A percentile compares a stretch with the other conserved stretches of the same genome.
Evolutionary conservation across 2,888 invertebrate species (phyloP).

Genomic region (Anorthoa munda): DNA sequence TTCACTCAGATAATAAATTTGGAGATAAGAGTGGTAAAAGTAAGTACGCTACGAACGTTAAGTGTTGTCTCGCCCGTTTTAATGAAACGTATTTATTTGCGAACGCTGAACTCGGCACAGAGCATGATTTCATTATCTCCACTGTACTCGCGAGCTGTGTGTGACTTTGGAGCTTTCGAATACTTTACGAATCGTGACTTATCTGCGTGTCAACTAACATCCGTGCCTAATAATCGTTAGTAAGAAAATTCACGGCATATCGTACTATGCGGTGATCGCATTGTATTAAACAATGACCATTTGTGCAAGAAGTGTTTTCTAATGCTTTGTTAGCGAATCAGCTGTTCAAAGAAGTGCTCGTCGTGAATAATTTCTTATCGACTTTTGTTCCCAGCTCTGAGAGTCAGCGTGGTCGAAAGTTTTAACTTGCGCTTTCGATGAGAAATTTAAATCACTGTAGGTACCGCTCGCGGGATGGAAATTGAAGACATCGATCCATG

Average conservation of each 20-base stretch:
- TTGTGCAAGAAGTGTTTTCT: constrained; percentile 66
- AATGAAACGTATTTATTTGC: constrained; percentile 62
- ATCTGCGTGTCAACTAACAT: constrained; percentile 60
- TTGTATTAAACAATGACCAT: constrained; percentile 71
- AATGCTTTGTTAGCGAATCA: constrained; percentile 67
- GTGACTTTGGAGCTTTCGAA: constrained; percentile 63
- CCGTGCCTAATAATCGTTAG: constrained; percentile 58
- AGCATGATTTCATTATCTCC: constrained; percentile 63
- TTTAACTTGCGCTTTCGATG: constrained; percentile 73
- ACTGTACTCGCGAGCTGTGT: constrained; percentile 6
- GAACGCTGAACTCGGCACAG: constrained; percentile 59
- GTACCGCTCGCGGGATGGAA: constrained; percentile 51
- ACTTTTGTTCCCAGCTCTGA: constrained; percentile 63
- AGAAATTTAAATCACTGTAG: constrained; percentile 59
- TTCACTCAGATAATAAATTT: constrained; percentile 74
- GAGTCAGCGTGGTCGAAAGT: constrained; percentile 65
- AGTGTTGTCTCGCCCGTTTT: constrained; percentile 61
- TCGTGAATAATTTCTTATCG: constrained; percentile 66
- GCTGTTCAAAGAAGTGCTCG: constrained; percentile 63
- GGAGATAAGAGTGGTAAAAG: constrained; percentile 77
- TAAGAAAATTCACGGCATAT: constrained; percentile 65
- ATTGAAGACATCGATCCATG: constrained; percentile 53
- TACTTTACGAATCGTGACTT: constrained; percentile 65
- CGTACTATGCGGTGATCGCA: constrained; percentile 60
- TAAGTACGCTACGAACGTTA: constrained; percentile 56